phyloP scores from a whole-genome alignment of 1,140 invertebrate species.

The Apis mellifera region DNA sequence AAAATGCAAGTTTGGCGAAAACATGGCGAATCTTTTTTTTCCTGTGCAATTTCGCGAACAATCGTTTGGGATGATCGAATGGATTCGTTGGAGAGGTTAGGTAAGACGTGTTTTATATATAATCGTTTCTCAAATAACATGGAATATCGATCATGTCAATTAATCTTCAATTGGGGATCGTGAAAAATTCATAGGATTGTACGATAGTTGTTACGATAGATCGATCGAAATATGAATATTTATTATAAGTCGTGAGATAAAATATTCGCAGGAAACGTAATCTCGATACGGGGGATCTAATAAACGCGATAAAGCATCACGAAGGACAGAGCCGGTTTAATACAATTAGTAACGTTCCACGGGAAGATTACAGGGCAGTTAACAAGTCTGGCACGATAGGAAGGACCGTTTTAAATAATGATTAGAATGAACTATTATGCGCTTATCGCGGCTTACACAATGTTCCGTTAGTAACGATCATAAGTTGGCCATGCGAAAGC shows the following conservation, averaged over 20 bases:
- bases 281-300: slow-evolving; percentile 28
- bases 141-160: too few species aligned
- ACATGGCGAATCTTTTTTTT: not conserved
- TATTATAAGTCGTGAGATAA: not conserved
- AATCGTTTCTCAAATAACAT: too few species aligned
- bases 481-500: slow-evolving; percentile 65
- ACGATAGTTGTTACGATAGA: too few species aligned
- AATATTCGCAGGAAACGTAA: not conserved
- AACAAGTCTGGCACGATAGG: slow-evolving; percentile 65
- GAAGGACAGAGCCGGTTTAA: slow-evolving; percentile 36
- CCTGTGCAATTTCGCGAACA: not conserved
- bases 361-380: slow-evolving; percentile 67
- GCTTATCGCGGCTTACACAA: slow-evolving; percentile 72
- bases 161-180: not conserved
- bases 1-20: not conserved
- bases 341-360: slow-evolving; percentile 63
- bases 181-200: not conserved
- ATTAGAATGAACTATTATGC: slow-evolving; percentile 72
- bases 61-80: too few species aligned
- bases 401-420: slow-evolving; percentile 71
- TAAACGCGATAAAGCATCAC: slow-evolving; percentile 1
- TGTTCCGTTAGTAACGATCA: slow-evolving; percentile 72
- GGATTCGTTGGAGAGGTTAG: too few species aligned
- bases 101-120: too few species aligned
- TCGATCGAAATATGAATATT: too few species aligned